phyloP scores from a whole-genome alignment of 2,113 vertebrate genomes.

The Lepus americanus region DNA sequence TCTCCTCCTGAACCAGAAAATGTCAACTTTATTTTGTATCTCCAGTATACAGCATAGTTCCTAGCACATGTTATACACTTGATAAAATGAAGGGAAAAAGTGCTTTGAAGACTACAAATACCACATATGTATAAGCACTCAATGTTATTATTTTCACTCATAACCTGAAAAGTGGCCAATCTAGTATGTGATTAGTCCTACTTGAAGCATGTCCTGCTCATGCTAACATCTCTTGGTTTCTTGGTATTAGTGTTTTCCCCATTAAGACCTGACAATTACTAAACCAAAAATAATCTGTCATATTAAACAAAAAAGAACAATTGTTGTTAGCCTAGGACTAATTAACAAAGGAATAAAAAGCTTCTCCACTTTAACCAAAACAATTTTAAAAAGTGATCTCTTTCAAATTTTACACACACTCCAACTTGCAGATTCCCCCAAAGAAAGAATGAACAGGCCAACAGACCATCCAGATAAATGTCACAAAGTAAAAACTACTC shows the following conservation, averaged over 20 bases:
- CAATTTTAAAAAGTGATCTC: not conserved
- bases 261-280: not conserved
- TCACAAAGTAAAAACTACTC: conserved; percentile 30
- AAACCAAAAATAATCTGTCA: conserved; percentile 20
- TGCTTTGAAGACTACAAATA: not conserved
- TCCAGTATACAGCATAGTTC: not conserved
- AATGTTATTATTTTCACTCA: not conserved
- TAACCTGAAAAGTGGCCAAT: not conserved
- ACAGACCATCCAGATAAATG: conserved; percentile 34
- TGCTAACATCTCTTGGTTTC: not conserved
- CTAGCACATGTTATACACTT: not conserved
- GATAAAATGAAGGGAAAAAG: not conserved
- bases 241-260: not conserved
- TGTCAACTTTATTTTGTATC: not conserved
- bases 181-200: not conserved
- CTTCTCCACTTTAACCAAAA: not conserved
- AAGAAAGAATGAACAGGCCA: not conserved
- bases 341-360: not conserved
- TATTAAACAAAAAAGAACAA: conserved; percentile 20
- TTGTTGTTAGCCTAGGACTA: not conserved
- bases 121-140: not conserved
- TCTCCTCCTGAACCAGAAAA: not conserved
- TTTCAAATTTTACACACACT: conserved; percentile 51
- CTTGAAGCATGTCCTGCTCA: not conserved
- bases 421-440: conserved; percentile 47